Base-by-base conservation (phyloP, 2,797 vertebrate genomes). In the Cheirogaleus major region DNA sequence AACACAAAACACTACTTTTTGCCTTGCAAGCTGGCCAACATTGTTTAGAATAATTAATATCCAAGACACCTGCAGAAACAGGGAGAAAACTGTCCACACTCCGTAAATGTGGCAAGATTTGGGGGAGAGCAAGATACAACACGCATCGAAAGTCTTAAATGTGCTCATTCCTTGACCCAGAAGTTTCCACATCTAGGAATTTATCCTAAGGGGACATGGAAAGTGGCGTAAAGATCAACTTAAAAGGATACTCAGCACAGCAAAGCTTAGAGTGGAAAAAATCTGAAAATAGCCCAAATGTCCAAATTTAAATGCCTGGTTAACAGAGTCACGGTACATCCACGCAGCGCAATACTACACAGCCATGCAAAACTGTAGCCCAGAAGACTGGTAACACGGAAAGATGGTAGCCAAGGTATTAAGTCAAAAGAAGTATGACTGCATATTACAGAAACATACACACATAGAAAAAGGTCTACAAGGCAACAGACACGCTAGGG, bases 1-100 rank as follows among this genome's bases (percentile, higher is more conserved):
- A 96, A 91, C 17, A 57, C 86, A 52, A 17, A 90, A 55, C 18
- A 69, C 30, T 20, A 59, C 25, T 38, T 95, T 93, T 76, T 65
- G 25, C 59, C n/a, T 83, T 92, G 75, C 63, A 93, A 55, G n/a
- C 52, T 50, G 61, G 63, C 13, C 48, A 59, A 61, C 6, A 25
- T 80, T 43, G 52, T 94, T 76, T 32, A 52, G 3, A 70, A n/a
- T 52, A 84, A 72, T 55, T 57, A 30, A 38, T 78, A 57, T 12
- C 48, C 32, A 35, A 14, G 35, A 89, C 7, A 13, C 38, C 61
- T 43, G 35, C 93, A 10, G 70, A 82, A 86, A 83, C 0, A 25
- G 18, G 17, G 48, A 32, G 55, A 45, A 72, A 57, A 6, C 48
- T 35, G 23, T 27, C 15, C 18, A 22, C 14, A 50, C 5, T 25